phyloP scores from a whole-genome alignment of 2,797 vertebrate genomes.

The Petrocephalus sullivani region DNA sequence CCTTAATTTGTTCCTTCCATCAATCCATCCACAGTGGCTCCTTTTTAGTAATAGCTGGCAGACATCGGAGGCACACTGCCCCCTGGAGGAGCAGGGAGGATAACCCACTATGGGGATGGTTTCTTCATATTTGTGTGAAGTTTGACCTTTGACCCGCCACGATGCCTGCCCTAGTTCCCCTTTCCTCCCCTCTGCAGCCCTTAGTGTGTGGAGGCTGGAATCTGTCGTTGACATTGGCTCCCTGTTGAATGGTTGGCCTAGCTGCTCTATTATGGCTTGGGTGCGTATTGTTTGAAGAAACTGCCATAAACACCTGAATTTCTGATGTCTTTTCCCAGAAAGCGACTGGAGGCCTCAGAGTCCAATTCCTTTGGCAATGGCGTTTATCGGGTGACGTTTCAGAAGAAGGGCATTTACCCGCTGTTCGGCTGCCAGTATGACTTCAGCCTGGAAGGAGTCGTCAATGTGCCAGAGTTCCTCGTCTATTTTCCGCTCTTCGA shows the following conservation, averaged over 20 bases:
- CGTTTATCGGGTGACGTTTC: constrained; percentile 82
- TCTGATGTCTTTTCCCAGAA: constrained; percentile 26
- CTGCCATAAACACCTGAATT: not conserved
- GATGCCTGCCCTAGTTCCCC: not conserved
- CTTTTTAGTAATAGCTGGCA: not conserved
- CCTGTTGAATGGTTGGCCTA: not conserved
- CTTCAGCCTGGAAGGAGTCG: constrained; percentile 89
- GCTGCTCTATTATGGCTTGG: not conserved
- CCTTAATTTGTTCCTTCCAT: not conserved
- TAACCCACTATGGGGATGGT: not conserved
- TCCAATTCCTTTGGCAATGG: constrained; percentile 85
- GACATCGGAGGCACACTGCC: not conserved
- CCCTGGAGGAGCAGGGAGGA: not conserved
- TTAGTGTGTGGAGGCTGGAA: not conserved
- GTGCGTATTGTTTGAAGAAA: not conserved
- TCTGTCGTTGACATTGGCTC: not conserved
- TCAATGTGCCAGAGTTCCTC: constrained; percentile 90
- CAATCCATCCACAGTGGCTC: not conserved
- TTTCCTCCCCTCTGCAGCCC: not conserved
- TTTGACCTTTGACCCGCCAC: not conserved
- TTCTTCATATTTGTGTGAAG: not conserved
- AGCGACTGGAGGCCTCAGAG: constrained; percentile 69
- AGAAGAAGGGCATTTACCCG: constrained; percentile 80
- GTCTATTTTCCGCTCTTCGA: constrained; percentile 91
- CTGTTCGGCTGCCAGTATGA: constrained; percentile 94